Percentiles rank a stretch among this genome's conserved stretches.
phyloP scores from a whole-genome alignment of 2,797 vertebrate species.

The Epinephelus malabaricus region DNA sequence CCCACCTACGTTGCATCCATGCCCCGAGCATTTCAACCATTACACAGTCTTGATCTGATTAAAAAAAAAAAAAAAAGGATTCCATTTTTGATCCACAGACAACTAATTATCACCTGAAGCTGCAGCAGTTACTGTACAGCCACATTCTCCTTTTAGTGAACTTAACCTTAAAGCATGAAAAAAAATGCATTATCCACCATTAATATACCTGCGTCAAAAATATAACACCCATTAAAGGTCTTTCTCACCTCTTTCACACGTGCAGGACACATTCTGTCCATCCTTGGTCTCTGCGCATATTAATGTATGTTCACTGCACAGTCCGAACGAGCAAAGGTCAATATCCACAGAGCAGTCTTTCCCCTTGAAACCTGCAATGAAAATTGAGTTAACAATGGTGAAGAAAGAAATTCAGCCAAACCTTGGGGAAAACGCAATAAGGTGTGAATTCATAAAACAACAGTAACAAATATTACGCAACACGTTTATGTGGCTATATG shows the following conservation, averaged over 20 bases:
- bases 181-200: constrained; percentile 3
- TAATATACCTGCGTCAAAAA: neutral
- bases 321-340: constrained; percentile 79
- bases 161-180: constrained; percentile 5
- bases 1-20: too few relatives aligned
- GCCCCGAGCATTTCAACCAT: neutral
- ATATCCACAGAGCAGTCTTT: constrained; percentile 80
- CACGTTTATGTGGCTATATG: constrained; percentile 61
- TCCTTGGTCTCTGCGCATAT: constrained; percentile 74
- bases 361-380: constrained; percentile 77
- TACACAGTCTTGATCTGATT: neutral
- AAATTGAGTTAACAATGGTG: constrained; percentile 15
- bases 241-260: constrained; percentile 75
- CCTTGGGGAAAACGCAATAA: constrained; percentile 35
- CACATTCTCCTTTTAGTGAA: neutral
- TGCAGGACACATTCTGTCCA: constrained; percentile 78
- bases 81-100: neutral
- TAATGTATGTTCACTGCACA: constrained; percentile 76
- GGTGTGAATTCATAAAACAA: constrained; percentile 50
- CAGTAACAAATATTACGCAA: constrained; percentile 32
- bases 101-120: neutral
- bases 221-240: constrained; percentile 16
- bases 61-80: neutral
- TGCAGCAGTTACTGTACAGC: neutral
- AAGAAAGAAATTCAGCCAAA: constrained; percentile 34